phyloP scores from a whole-genome alignment of 2,113 vertebrate genomes.

The Halichoerus grypus region DNA sequence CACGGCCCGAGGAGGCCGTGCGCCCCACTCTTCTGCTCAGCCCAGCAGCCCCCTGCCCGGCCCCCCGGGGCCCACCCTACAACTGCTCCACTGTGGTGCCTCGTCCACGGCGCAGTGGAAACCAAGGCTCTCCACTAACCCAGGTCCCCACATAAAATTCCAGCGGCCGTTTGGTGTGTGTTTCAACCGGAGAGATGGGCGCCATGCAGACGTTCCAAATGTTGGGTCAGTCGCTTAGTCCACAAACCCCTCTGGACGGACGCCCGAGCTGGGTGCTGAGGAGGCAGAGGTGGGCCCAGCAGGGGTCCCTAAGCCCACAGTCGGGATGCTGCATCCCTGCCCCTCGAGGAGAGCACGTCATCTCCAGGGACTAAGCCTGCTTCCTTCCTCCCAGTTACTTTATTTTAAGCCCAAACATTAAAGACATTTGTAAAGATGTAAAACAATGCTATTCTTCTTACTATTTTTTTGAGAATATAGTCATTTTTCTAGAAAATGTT shows the following conservation, averaged over 20 bases:
- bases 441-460: background rate
- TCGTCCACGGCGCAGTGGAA: background rate
- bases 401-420: background rate
- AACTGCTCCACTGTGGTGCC: background rate
- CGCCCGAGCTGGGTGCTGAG: background rate
- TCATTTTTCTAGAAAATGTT: background rate
- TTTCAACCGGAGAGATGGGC: background rate
- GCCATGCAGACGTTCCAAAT: fast-evolving
- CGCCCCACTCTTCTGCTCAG: too few species aligned
- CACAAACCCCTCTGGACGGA: too few species aligned
- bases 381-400: background rate
- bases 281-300: background rate
- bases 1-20: background rate
- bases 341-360: background rate
- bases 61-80: background rate
- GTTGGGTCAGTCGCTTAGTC: background rate
- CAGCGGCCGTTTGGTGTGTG: too few species aligned
- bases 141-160: background rate
- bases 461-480: background rate
- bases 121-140: background rate
- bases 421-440: background rate
- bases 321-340: background rate
- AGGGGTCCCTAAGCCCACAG: background rate
- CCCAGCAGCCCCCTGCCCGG: background rate
- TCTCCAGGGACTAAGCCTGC: background rate